phyloP scores from a whole-genome alignment of 2,797 vertebrate genomes.

The Artibeus jamaicensis region DNA sequence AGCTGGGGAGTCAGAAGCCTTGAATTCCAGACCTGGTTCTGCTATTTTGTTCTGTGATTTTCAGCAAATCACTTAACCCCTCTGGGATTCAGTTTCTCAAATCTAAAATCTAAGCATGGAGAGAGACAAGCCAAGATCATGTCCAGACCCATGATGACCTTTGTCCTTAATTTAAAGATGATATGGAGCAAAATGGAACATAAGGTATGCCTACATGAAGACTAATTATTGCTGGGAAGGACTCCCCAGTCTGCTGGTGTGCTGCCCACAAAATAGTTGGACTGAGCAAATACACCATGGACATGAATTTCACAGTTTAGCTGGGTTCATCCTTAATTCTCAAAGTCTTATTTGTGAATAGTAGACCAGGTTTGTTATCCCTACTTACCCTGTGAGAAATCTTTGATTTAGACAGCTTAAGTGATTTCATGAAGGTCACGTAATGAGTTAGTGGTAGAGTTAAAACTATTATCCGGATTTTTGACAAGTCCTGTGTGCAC shows the following conservation, averaged over 20 bases:
- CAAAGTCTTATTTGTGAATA: not conserved
- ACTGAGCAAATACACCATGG: not conserved
- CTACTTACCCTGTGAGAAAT: not conserved
- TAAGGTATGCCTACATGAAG: not conserved
- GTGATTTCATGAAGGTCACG: not conserved
- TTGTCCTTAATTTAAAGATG: not conserved
- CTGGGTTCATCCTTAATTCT: not conserved
- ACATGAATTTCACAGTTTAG: not conserved
- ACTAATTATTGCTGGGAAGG: not conserved
- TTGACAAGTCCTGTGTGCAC: not conserved
- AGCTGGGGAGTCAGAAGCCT: not conserved
- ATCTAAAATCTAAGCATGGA: slow-evolving; percentile 4
- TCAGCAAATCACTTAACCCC: not conserved
- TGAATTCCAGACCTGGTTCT: not conserved
- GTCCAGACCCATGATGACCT: not conserved
- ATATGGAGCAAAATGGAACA: not conserved
- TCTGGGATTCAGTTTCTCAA: not conserved
- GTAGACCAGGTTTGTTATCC: not conserved
- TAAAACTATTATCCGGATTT: not conserved
- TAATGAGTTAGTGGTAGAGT: not conserved
- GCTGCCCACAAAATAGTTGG: not conserved
- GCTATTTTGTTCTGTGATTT: not conserved
- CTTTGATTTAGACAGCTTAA: not conserved
- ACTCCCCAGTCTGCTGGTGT: not conserved
- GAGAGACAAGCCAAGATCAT: not conserved